Evolutionary conservation across 2,113 vertebrate species (phyloP), one percentile per base, ranked within the genome.

Genomic region (Puma concolor): DNA sequence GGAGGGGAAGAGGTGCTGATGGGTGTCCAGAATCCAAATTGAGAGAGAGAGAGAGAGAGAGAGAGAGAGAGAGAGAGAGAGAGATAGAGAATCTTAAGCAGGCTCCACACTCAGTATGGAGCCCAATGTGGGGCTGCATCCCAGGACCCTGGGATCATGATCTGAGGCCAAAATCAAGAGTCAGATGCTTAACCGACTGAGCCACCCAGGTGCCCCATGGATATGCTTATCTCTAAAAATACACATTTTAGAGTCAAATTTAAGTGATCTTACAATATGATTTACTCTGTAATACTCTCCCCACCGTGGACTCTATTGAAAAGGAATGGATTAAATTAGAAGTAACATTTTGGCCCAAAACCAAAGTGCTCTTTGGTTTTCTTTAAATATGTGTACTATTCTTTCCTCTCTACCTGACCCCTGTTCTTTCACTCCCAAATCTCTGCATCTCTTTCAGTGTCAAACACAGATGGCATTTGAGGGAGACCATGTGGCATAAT

Each of bases 191-290:
- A 57, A 7, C 54, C 6, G 5, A 57, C 19, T 57, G 54, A 57
- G 54, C 54, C 54, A 57, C 19, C 54, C 54, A 21, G 19, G 5
- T 57, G 54, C 19, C 19, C 54, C 54, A 57, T 19, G 48, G 15
- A 50, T 90, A 77, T 84, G 11, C 3, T 54, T 64, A 1, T 71
- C n/a, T 69, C 94, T 94, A 36, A 64, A 91, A 81, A 57, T 48
- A 85, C 0, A 91, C 41, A 85, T 88, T 60, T 57, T 44, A 69
- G 86, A 91, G 27, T 23, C 69, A 57, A 76, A 63, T 69, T 16
- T 69, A 94, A 74, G 23, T 77, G n/a, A 94, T 63, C 84, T 94
- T 57, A 90, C 93, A 81, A 44, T 74, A 67, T 38, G 71, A 12
- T 77, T 85, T 79, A 54, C 41, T 15, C 16, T 92, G 10, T 27